Evolutionary conservation across 2,888 invertebrate species (phyloP), one percentile per base, ranked within the genome.

Genomic region (Hetaerina titia): DNA sequence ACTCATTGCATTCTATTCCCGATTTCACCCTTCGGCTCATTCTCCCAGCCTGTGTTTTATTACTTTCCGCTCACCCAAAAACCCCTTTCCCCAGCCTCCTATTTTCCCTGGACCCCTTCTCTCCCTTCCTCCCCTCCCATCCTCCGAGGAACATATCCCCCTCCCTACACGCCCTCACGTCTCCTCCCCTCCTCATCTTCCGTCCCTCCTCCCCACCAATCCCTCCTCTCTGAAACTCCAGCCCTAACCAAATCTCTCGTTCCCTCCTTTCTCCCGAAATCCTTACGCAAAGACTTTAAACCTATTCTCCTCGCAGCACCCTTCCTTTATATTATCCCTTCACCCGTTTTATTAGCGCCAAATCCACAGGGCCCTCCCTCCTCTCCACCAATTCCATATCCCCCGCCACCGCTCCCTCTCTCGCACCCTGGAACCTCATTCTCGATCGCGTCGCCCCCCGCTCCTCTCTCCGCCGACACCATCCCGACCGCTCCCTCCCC

Each of bases 251-350:
- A 89, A 89, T 89, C 89, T 89, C 17, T 22, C 58, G n/a, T 13
- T 58, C 89, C 57, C 58, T n/a, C 89, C 89, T 22, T n/a, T 57
- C 56, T 31, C 56, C 22, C 5, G 57, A 89, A 89, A 89, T 89
- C 89, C 57, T 56, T 89, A 58, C 89, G 56, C 58, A 89, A 89
- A 89, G 89, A 89, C 89, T 58, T 89, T 89, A 89, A 89, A 89
- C 89, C 89, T 89, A 89, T 89, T 89, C 89, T 89, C 89, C 89
- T 88, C 19, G 56, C 56, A 89, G 58, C 89, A 58, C 58, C 89
- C 56, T 31, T 89, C 89, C 45, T 58, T 89, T 58, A 58, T 58
- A 58, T 89, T 81, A 81, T 89, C 89, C 89, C n/a, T 89, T 89
- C 89, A 58, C 58, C 89, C 57, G 58, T 89, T 89, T 89, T 89